Percentiles rank a stretch among this genome's conserved stretches.
Conservation (phyloP, 1,140 invertebrate genomes). For the Drosophila novamexicana region DNA sequence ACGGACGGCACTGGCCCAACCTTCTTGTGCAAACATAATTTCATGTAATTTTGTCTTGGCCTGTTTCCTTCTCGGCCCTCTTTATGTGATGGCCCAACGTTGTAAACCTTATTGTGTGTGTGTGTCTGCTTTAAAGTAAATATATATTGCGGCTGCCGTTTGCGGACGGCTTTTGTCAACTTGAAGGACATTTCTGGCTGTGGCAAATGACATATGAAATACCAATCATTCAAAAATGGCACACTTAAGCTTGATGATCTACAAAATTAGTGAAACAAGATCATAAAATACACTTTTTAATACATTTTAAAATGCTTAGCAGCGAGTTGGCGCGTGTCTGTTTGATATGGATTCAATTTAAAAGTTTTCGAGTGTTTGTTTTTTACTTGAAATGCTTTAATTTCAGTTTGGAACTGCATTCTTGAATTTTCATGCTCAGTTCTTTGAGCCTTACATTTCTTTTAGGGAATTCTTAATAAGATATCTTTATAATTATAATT, state of each 20-base stretch:
- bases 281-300: too few species aligned
- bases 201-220: slow-evolving; percentile 38
- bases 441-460: too few species aligned
- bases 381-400: too few species aligned
- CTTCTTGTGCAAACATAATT: slow-evolving; percentile 77
- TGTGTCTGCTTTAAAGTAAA: slow-evolving; percentile 35
- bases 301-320: too few species aligned
- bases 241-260: not conserved
- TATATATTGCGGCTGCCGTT: slow-evolving; percentile 11
- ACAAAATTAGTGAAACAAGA: too few species aligned
- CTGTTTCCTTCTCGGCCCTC: slow-evolving; percentile 32
- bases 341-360: too few species aligned
- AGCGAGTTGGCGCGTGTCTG: too few species aligned
- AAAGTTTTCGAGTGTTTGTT: too few species aligned
- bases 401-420: too few species aligned
- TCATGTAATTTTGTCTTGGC: slow-evolving; percentile 74
- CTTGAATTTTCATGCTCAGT: too few species aligned
- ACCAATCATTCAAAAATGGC: slow-evolving; percentile 14
- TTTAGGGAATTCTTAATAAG: too few species aligned
- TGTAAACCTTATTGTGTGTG: slow-evolving; percentile 42
- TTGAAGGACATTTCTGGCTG: slow-evolving; percentile 24
- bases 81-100: slow-evolving; percentile 51
- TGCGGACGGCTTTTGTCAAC: slow-evolving; percentile 2
- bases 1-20: slow-evolving; percentile 35
- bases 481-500: too few species aligned